Evolutionary conservation across 2,888 invertebrate species (phyloP), one percentile per base, ranked within the genome.

Genomic region (Drosophila neonasuta): DNA sequence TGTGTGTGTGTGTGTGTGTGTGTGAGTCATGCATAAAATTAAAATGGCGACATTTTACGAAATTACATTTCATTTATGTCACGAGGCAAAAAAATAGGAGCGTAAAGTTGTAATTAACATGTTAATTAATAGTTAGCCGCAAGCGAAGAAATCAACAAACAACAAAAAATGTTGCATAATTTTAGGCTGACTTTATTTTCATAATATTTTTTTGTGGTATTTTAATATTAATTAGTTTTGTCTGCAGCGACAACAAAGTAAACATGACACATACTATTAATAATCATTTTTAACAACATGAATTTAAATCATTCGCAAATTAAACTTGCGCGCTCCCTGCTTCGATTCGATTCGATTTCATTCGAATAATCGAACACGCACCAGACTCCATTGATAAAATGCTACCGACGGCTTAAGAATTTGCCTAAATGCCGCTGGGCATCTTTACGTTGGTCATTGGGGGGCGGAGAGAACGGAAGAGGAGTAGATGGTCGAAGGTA

Each of bases 91-190:
- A 68, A 68, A 56, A 59, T 49, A 11, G 41, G 39, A 30, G 69
- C 80, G 75, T 71, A 74, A 86, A 80, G 69, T 69, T 86, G 87
- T 83, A 84, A 84, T 84, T 84, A 84, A 87, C 84, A 84, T 87
- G 80, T 86, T 84, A 86, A 87, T 84, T 84, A 84, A 84, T 87
- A 87, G 78, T 83, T 81, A 9, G 80, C 88, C 79, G 52, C 56
- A 11, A 67, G 80, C 52, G 2, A 48, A 34, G 48, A 20, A 32
- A 20, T 15, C 42, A 54, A 56, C 34, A 36, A 54, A 56, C 34
- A 36, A n/a, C 5, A 71, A 74, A 68, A 70, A 77, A 68, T 54
- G 62, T 76, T 80, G 78, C 77, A 85, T 87, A 85, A 75, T 80
- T 79, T 79, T 87, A 79, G 83, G 87, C 71, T 58, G 55, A 39